Base-by-base conservation (phyloP, 1,140 invertebrate genomes). In the Tyrophagus putrescentiae region DNA sequence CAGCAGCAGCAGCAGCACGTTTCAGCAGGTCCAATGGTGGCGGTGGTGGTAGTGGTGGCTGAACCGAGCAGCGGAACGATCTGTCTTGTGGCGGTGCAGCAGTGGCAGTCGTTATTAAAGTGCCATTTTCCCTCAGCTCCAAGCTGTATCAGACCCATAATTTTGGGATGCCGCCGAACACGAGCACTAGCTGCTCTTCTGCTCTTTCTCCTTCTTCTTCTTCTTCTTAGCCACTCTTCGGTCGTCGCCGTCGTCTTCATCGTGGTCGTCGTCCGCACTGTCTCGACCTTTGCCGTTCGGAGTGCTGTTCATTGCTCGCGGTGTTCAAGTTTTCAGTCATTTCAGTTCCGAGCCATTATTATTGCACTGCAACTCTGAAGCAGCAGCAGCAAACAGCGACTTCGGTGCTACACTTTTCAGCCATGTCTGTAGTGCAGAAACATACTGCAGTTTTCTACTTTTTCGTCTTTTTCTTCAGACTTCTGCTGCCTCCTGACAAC, bases 311-410 rank as follows among this genome's bases (percentile, higher is more conserved):
- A 21, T 48, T 48, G 7, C n/a, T n/a, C n/a, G n/a, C 7, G 31
- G 45, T 48, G 45, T 48, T n/a, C n/a, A n/a, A n/a, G n/a, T n/a
- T n/a, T n/a, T n/a, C n/a, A n/a, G n/a, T n/a, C n/a, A n/a, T n/a
- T n/a, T 48, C 45, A 48, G 45, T 48, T 48, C 45, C 45, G 45
- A 48, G 45, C 45, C 45, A 48, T 48, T 48, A 48, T 48, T 9
- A 48, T 6, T 48, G 7, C 21, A 48, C 21, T 48, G 45, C 45
- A 48, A 48, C 21, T n/a, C n/a, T n/a, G n/a, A n/a, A n/a, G n/a
- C n/a, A n/a, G n/a, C n/a, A n/a, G n/a, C n/a, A n/a, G n/a, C n/a
- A n/a, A n/a, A n/a, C n/a, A n/a, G n/a, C n/a, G n/a, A n/a, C n/a
- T n/a, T n/a, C n/a, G n/a, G n/a, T n/a, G n/a, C n/a, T n/a, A n/a